phyloP scores from a whole-genome alignment of 2,797 vertebrate species.

The Echeneis naucrates region DNA sequence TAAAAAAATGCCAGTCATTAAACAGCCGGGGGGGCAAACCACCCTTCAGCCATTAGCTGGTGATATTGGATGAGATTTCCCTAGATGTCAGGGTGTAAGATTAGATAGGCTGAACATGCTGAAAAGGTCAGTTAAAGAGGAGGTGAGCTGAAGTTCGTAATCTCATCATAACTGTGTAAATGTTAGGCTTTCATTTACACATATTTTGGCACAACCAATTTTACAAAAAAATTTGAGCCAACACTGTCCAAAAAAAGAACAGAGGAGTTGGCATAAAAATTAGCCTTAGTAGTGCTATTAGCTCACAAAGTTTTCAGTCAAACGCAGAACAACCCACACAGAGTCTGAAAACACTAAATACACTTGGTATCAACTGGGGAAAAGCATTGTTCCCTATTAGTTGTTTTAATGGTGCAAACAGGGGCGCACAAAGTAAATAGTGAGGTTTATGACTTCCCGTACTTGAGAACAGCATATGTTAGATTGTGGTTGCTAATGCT shows the following conservation, averaged over 20 bases:
- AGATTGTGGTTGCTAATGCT: conserved; percentile 86
- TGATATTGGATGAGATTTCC: conserved; percentile 79
- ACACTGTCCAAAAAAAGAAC: conserved; percentile 23
- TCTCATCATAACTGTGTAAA: conserved; percentile 31
- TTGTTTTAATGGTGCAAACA: conserved; percentile 78
- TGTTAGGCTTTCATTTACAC: conserved; percentile 29
- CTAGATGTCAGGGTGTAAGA: conserved; percentile 77
- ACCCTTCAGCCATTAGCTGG: conserved; percentile 72
- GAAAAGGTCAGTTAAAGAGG: conserved; percentile 35
- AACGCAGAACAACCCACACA: conserved; percentile 69
- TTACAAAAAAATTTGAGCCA: conserved; percentile 6
- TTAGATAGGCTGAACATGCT: conserved; percentile 51
- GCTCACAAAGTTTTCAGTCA: conserved; percentile 72
- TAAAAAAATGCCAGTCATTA: conserved; percentile 81
- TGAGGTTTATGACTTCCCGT: conserved; percentile 82
- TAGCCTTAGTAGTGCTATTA: conserved; percentile 74
- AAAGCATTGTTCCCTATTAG: conserved; percentile 80
- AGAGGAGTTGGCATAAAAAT: conserved; percentile 45
- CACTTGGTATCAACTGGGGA: conserved; percentile 84
- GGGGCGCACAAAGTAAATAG: conserved; percentile 85
- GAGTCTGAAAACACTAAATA: conserved; percentile 70
- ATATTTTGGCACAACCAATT: conserved; percentile 30
- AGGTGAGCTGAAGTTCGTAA: conserved; percentile 43
- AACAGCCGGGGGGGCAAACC: conserved; percentile 74
- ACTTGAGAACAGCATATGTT: conserved; percentile 83